Evolutionary conservation across 2,797 vertebrate genomes (phyloP), one percentile per base, ranked within the genome.

Genomic region (Brotula barbata): DNA sequence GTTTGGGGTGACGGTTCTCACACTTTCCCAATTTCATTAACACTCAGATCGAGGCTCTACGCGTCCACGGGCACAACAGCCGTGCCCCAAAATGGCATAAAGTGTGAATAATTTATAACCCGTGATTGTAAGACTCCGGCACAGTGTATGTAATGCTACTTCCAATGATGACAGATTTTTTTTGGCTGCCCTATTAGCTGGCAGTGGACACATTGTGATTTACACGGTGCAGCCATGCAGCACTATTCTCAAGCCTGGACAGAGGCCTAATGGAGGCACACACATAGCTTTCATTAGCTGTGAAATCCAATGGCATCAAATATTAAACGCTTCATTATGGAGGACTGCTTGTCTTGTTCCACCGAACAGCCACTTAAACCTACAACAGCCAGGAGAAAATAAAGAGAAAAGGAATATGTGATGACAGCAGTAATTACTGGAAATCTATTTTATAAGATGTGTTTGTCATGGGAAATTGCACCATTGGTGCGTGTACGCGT

Each of bases 281-380:
- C 78, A 75, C 61, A 21, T 71, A 65, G 82, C 82, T 87, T 90
- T 91, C 89, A 90, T 90, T 90, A 91, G 90, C 87, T 87, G 86
- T 85, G 84, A 87, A 90, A 90, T 90, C 84, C 85, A 83, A 77
- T 80, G 86, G 84, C 84, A 89, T 92, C 87, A 91, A 92, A 91
- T 90, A 91, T 92, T 90, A 85, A 91, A 88, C 84, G 85, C 81
- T 89, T 91, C 88, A 90, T 92, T 90, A 92, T 76, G 85, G 85
- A 81, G 82, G 80, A 51, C 79, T 73, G 83, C 83, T 88, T 88
- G 88, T 90, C 89, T 87, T 85, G 84, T 88, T 87, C 77, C 81
- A 80, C 77, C 56, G 77, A 87, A 81, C 77, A 83, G 85, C 84
- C 88, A 89, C 88, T 90, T 89, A 90, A 90, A 90, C 73, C 77